A percentile compares a stretch with the other conserved stretches of the same genome.
Evolutionary conservation across 2,113 vertebrate species (phyloP).

Genomic region (Gallinago jamesoni): DNA sequence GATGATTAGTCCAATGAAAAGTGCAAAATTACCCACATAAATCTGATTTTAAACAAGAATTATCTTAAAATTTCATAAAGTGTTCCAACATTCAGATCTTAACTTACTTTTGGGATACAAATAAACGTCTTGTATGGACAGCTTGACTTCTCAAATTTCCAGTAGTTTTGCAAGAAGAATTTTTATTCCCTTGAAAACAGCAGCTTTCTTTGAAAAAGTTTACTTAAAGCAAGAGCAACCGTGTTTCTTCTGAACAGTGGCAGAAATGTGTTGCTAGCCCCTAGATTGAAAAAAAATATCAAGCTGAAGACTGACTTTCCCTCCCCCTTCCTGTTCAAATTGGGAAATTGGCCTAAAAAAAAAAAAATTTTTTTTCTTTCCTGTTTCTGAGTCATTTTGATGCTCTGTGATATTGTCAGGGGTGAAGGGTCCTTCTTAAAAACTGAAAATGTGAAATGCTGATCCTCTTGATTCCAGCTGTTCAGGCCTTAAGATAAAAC

Average conservation of each 20-base stretch:
- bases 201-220: background rate
- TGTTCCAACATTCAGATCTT: background rate
- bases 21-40: background rate
- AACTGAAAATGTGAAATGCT: background rate
- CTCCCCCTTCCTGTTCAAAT: background rate
- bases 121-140: background rate
- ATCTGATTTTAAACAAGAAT: background rate
- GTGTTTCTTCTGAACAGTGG: background rate
- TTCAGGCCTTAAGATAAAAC: background rate
- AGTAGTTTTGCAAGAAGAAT: background rate
- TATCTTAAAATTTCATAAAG: background rate
- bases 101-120: background rate
- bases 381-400: background rate
- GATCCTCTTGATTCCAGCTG: background rate
- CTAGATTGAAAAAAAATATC: background rate
- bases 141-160: background rate
- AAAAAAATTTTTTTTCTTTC: background rate
- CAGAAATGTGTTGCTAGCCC: background rate
- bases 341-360: background rate
- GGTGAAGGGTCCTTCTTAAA: background rate
- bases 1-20: background rate
- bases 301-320: background rate
- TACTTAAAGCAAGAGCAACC: background rate
- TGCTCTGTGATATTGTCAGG: background rate
- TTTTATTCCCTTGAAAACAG: background rate